Conservation (phyloP, 2,797 vertebrate species). For the Lepus oiostolus region DNA sequence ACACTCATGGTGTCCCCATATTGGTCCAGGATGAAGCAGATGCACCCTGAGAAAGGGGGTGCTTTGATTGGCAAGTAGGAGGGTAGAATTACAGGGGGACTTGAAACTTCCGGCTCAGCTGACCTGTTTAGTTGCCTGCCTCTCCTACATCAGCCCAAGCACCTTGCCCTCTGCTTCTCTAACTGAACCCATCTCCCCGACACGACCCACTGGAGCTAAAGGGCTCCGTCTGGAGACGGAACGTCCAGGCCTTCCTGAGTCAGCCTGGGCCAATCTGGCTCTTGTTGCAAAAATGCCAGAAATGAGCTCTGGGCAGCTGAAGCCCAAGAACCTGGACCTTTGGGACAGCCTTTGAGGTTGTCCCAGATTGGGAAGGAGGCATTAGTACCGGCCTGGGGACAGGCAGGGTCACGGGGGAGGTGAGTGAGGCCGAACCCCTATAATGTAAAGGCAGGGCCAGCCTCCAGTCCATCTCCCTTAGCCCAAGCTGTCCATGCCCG, state of each 20-base stretch:
- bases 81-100: too few relatives aligned
- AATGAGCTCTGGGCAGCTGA: background rate
- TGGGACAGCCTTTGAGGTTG: background rate
- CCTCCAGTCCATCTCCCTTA: too few relatives aligned
- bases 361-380: background rate
- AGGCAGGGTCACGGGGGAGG: background rate
- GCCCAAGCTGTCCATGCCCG: too few relatives aligned
- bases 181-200: background rate
- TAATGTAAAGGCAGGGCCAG: too few relatives aligned
- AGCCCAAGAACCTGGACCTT: background rate
- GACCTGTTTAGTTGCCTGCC: too few relatives aligned
- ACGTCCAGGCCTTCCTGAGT: background rate
- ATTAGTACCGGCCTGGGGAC: background rate
- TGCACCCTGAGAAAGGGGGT: too few relatives aligned
- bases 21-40: too few relatives aligned
- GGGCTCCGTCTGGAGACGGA: background rate
- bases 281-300: background rate
- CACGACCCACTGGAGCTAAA: fast-evolving
- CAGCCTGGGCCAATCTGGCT: background rate
- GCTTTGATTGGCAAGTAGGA: too few relatives aligned
- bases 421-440: too few relatives aligned
- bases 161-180: background rate
- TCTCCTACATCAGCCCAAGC: fast-evolving
- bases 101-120: too few relatives aligned
- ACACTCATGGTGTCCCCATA: too few relatives aligned